These are phyloP conservation scores for Spialia ferax DNA, from an alignment of 2,888 invertebrate species.

Conservation along the genomic window DNA sequence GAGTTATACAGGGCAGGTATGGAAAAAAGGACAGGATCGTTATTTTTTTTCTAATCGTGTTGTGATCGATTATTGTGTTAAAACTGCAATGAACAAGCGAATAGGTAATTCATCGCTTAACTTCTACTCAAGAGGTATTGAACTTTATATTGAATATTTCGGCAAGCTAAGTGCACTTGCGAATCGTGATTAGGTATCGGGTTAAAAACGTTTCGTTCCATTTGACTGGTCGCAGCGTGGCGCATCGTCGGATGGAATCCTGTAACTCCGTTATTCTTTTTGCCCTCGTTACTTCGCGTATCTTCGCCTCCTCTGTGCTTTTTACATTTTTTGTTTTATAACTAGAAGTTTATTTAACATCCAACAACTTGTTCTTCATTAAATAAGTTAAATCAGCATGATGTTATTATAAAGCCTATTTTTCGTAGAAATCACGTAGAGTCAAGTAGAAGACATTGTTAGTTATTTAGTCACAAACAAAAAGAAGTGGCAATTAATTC, in stretches of 20 bases:
- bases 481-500: neutral
- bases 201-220: conserved; percentile 14
- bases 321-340: conserved; percentile 57
- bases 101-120: no score
- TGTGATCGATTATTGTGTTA: no score
- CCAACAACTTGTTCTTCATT: neutral
- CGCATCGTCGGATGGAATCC: conserved; percentile 63
- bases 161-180: conserved; percentile 4
- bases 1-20: conserved; percentile 69
- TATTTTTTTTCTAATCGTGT: no score
- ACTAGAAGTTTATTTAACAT: neutral
- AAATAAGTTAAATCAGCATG: neutral
- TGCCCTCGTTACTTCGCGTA: conserved; percentile 65
- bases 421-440: neutral
- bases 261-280: conserved; percentile 77
- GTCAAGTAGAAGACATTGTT: no score
- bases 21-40: neutral
- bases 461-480: neutral
- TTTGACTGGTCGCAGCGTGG: conserved; percentile 44
- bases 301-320: conserved; percentile 65
- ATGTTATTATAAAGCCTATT: neutral
- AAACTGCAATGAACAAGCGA: no score
- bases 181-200: conserved; percentile 5
- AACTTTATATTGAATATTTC: no score
- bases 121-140: no score